A percentile compares a stretch with the other conserved stretches of the same genome.
These are phyloP conservation scores for Drosophila siamana DNA, from an alignment of 2,888 invertebrate genomes.

Conservation along the genomic window DNA sequence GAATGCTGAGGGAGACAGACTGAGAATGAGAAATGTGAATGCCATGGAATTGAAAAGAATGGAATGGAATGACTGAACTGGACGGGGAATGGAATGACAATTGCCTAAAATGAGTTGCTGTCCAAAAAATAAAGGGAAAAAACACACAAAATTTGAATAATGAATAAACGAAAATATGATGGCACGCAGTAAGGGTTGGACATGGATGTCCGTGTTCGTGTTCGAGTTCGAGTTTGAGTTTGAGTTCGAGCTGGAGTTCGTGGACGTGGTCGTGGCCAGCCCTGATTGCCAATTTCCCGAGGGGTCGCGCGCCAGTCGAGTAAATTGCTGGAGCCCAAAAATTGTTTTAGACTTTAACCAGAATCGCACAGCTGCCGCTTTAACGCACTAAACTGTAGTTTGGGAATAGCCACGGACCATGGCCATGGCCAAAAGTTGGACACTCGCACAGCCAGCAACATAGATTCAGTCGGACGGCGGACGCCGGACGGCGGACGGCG, in stretches of 20 bases:
- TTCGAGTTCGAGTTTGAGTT: too few species aligned
- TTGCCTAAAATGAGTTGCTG: conserved; percentile 37
- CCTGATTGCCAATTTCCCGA: conserved; percentile 27
- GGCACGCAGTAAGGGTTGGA: not conserved
- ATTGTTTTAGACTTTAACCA: conserved; percentile 27
- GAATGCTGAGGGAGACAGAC: not conserved
- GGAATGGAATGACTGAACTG: not conserved
- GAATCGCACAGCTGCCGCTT: conserved; percentile 36
- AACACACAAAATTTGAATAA: conserved; percentile 36
- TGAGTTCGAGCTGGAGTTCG: not conserved
- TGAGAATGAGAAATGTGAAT: not conserved
- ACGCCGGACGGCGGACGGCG: not conserved
- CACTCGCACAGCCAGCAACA: conserved; percentile 1
- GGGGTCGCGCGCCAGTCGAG: conserved; percentile 8
- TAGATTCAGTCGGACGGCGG: not conserved
- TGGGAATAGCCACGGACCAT: conserved; percentile 37
- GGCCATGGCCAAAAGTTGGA: conserved; percentile 30
- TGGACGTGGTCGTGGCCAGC: not conserved
- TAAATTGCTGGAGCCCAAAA: conserved; percentile 19
- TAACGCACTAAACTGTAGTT: conserved; percentile 45
- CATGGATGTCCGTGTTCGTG: too few species aligned
- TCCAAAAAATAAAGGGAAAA: conserved; percentile 4
- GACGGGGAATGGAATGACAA: conserved; percentile 27
- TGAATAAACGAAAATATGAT: conserved; percentile 42
- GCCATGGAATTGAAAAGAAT: not conserved